Evolutionary conservation across 1,140 invertebrate genomes (phyloP), one percentile per base, ranked within the genome.

Genomic region (Panulirus ornatus): DNA sequence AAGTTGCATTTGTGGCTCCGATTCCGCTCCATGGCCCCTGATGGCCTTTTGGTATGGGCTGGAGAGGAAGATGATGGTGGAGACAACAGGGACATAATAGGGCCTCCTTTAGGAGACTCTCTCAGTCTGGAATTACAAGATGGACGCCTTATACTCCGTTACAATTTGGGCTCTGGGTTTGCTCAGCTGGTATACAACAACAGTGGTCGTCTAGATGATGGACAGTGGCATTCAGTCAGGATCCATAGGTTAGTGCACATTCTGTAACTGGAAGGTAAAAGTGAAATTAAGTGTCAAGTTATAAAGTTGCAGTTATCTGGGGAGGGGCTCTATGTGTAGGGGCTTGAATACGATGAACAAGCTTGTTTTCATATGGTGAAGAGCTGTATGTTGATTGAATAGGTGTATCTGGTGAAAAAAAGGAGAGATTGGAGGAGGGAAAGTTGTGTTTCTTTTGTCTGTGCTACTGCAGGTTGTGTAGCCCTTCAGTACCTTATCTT

Each of bases 41-140:
- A 95, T 92, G 98, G 98, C 0, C 94, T 99, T 76, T 94, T 99
- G n/a, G 94, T 99, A 34, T 99, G 98, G 98, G 96, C 96, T 89
- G 97, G 97, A n/a, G 95, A 96, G 54, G 94, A 95, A 75, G 93
- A 94, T 19, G 88, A 93, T 30, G 86, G 84, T 92, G 93, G 95
- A 91, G 71, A 76, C 22, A 27, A 95, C 95, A 44, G 95, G 95
- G 47, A 94, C 94, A 3, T 88, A 16, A 30, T 87, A 14, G 73
- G 40, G 83, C 91, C 90, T 22, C 91, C 92, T 36, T 91, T 92
- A 40, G 95, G 95, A 51, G 97, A 97, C 93, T 99, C 97, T 94
- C 94, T 99, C 30, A 96, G 97, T 19, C 94, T 99, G 63, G 98
- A 97, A 58, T 95, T 99, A 78, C 95, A 97, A 93, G 94, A 96